Evolutionary conservation across 2,888 invertebrate genomes (phyloP), one percentile per base, ranked within the genome.

Genomic region (Syrphus vitripennis): DNA sequence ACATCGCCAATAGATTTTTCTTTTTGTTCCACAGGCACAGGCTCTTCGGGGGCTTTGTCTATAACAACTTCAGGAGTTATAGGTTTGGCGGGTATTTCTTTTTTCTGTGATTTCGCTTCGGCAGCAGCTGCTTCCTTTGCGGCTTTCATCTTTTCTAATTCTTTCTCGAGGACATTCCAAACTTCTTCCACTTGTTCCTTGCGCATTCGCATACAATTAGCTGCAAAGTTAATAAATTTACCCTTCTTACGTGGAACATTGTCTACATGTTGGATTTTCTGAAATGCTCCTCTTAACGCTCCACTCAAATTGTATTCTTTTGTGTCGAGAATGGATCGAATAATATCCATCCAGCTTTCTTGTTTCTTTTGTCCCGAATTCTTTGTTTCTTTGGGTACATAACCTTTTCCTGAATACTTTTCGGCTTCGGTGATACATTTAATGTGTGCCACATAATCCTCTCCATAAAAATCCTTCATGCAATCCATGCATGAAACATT

Each of bases 401-500:
- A 97, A 50, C 96, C 95, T 92, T 96, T 97, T 0, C 96, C 97
- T 7, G 97, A 96, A 91, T 99, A 99, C 88, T 98, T 95, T 91
- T 98, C 95, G 31, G 96, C 96, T 93, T 99, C 95, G 0, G 96
- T 95, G 63, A 98, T 94, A 92, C 98, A 98, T 93, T 97, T 96
- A n/a, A 93, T 96, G 91, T 98, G 98, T 1, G 93, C 93, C 53
- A 94, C 94, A 92, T 96, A 98, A 12, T 95, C 96, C 79, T 96
- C 94, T 3, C 95, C 96, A 89, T 97, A 96, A 91, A 89, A 99
- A 92, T 98, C 98, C 92, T 97, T 97, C 67, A 96, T 95, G 91
- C 98, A 99, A 91, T 99, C 99, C 92, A 98, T 96, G 92, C 99
- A 99, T 0, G 98, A 97, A 55, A 98, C 93, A 88, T 95, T 95